Conservation (phyloP, 2,888 invertebrate species). For the Parnassius apollo region DNA sequence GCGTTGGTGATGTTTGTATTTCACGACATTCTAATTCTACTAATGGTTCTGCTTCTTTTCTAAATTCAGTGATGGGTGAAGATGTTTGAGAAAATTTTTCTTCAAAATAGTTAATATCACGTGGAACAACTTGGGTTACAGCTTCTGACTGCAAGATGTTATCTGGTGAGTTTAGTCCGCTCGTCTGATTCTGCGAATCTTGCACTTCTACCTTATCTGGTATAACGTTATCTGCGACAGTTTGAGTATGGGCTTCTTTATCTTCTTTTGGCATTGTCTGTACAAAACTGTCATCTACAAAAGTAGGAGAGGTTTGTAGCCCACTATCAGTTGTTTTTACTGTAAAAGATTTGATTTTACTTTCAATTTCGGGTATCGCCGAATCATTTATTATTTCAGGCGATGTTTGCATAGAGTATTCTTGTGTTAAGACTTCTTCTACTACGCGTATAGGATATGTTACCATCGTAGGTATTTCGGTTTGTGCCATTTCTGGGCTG, state of each 20-base stretch:
- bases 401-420: constrained; percentile 81
- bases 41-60: constrained; percentile 34
- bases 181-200: constrained; percentile 69
- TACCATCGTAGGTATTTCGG: constrained; percentile 78
- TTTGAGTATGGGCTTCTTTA: constrained; percentile 66
- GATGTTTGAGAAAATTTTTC: constrained; percentile 78
- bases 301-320: constrained; percentile 79
- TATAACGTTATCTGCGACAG: constrained; percentile 52
- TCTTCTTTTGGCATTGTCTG: constrained; percentile 83
- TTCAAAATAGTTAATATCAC: constrained; percentile 58
- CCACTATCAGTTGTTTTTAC: constrained; percentile 62
- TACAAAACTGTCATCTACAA: constrained; percentile 70
- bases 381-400: constrained; percentile 61
- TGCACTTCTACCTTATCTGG: constrained; percentile 62
- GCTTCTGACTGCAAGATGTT: constrained; percentile 70
- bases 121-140: constrained; percentile 76
- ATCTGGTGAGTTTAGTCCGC: constrained; percentile 60
- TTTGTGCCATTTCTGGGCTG: constrained; percentile 66
- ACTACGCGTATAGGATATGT: constrained; percentile 81
- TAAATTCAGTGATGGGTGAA: constrained; percentile 41
- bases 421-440: constrained; percentile 80
- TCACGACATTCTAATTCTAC: constrained; percentile 62
- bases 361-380: constrained; percentile 55
- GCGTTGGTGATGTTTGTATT: constrained; percentile 79
- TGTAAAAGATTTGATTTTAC: constrained; percentile 51